Evolutionary conservation across 2,888 invertebrate genomes (phyloP).

Genomic region (Therioaphis trifolii): DNA sequence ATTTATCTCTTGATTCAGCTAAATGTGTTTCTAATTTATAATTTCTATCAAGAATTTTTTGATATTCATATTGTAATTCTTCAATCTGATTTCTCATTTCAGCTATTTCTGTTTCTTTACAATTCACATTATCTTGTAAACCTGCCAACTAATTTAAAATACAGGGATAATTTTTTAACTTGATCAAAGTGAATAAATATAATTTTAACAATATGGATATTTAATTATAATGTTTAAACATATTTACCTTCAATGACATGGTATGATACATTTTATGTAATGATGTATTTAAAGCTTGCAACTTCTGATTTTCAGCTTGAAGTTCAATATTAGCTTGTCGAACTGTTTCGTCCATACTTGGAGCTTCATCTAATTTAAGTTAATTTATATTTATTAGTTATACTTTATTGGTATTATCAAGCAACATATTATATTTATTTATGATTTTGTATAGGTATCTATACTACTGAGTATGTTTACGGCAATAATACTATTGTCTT

Average conservation of each 20-base stretch:
- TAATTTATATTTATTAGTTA: neutral
- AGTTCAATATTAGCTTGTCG: conserved; percentile 87
- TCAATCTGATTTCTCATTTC: conserved; percentile 96
- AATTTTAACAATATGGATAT: neutral
- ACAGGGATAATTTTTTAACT: neutral
- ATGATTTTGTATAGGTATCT: no score
- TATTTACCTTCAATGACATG: conserved; percentile 81
- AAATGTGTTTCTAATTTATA: conserved; percentile 93
- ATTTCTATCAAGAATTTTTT: conserved; percentile 87
- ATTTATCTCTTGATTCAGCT: conserved; percentile 90
- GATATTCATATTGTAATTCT: conserved; percentile 91
- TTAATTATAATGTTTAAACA: neutral
- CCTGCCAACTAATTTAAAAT: conserved; percentile 76
- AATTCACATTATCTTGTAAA: conserved; percentile 86
- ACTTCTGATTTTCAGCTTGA: conserved; percentile 88
- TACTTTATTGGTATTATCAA: neutral
- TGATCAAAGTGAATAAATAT: neutral
- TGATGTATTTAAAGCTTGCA: conserved; percentile 91
- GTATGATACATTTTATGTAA: conserved; percentile 94
- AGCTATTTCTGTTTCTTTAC: conserved; percentile 92
- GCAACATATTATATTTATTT: no score
- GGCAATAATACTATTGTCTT: no score
- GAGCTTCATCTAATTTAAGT: conserved; percentile 71
- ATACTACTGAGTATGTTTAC: neutral
- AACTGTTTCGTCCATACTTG: conserved; percentile 83